Percentiles rank a stretch among this genome's conserved stretches.
Evolutionary conservation across 2,113 vertebrate genomes (phyloP).

Genomic region (Colistium nudipinnis): DNA sequence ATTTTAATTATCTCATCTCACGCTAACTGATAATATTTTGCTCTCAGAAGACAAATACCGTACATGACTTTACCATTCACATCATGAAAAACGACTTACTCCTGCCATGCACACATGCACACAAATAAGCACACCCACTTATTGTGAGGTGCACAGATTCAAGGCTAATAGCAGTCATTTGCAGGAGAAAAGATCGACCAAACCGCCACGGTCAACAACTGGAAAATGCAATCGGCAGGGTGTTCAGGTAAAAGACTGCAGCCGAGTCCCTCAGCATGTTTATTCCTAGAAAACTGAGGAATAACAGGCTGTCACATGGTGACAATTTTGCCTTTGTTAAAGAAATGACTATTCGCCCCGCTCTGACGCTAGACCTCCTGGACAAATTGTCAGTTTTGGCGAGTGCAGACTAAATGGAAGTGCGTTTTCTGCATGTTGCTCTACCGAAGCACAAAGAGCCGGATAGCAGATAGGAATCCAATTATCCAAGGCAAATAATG

Average conservation of each 20-base stretch:
- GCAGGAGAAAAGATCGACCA: constrained; percentile 29
- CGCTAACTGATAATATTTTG: constrained; percentile 15
- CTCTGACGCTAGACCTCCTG: constrained; percentile 60
- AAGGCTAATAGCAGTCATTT: constrained; percentile 37
- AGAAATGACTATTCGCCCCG: constrained; percentile 71
- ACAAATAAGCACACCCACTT: constrained; percentile 1
- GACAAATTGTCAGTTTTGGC: constrained; percentile 74
- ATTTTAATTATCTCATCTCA: constrained; percentile 28
- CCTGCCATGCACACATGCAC: constrained; percentile 12
- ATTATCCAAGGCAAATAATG: constrained; percentile 75
- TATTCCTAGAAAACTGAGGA: constrained; percentile 68
- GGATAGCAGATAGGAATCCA: constrained; percentile 72
- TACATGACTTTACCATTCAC: constrained; percentile 14
- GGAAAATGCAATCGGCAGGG: constrained; percentile 62
- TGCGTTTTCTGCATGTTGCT: constrained; percentile 63
- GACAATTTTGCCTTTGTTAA: constrained; percentile 76
- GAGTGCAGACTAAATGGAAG: constrained; percentile 71
- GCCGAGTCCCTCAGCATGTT: constrained; percentile 65
- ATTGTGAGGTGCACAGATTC: constrained; percentile 16
- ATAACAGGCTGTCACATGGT: constrained; percentile 73
- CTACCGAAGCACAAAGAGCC: constrained; percentile 56
- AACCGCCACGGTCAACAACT: constrained; percentile 49
- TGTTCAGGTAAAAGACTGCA: constrained; percentile 68
- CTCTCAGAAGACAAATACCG: constrained; percentile 22
- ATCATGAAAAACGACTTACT: constrained; percentile 7